Percentiles rank a stretch among this genome's conserved stretches.
phyloP scores from a whole-genome alignment of 2,888 invertebrate genomes.

The Rhagium mordax region DNA sequence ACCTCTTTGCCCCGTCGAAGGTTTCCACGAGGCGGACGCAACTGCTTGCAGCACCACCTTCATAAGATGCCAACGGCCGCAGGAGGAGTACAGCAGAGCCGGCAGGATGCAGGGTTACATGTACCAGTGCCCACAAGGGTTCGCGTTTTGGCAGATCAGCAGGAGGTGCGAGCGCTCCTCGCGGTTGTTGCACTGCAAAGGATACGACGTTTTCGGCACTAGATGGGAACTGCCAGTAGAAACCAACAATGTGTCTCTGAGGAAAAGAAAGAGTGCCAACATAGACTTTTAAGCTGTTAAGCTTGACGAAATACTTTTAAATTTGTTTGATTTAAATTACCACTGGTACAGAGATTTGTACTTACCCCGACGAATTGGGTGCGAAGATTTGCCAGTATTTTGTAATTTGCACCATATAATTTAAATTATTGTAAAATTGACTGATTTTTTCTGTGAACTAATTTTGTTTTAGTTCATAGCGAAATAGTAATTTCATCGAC shows the following conservation, averaged over 20 bases:
- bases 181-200: slow-evolving; percentile 76
- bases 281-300: slow-evolving; percentile 19
- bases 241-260: slow-evolving; percentile 71
- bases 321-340: slow-evolving; percentile 10
- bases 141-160: slow-evolving; percentile 84
- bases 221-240: slow-evolving; percentile 76
- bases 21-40: slow-evolving; percentile 79
- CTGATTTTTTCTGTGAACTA: slow-evolving; percentile 51
- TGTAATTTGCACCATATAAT: background rate
- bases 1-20: slow-evolving; percentile 78
- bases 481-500: slow-evolving; percentile 39
- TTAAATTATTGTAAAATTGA: slow-evolving; percentile 37
- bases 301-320: slow-evolving; percentile 9
- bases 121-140: slow-evolving; percentile 84
- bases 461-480: slow-evolving; percentile 45
- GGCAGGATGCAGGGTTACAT: slow-evolving; percentile 78
- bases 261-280: slow-evolving; percentile 59
- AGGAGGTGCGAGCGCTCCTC: slow-evolving; percentile 81
- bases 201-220: slow-evolving; percentile 66
- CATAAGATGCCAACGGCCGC: slow-evolving; percentile 77
- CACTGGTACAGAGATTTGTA: background rate
- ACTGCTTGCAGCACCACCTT: slow-evolving; percentile 81
- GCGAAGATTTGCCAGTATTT: slow-evolving; percentile 30
- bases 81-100: slow-evolving; percentile 70
- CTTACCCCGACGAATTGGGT: background rate